Evolutionary conservation across 2,113 vertebrate genomes (phyloP).

Genomic region (Boleophthalmus pectinirostris): DNA sequence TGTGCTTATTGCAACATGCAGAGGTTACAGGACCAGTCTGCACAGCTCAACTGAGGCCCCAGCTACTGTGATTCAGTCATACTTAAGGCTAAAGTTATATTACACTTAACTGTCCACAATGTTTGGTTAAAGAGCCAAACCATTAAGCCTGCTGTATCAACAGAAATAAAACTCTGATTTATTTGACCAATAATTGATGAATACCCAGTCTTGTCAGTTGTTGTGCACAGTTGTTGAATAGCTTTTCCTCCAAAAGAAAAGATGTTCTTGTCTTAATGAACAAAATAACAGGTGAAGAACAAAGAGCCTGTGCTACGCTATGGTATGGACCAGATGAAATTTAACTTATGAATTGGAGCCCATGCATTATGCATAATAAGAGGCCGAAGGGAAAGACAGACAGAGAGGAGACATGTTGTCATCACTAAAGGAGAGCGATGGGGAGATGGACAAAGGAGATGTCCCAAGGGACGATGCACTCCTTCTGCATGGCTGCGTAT

Average conservation of each 20-base stretch:
- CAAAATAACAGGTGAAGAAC: slow-evolving; percentile 53
- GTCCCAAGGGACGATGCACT: slow-evolving; percentile 71
- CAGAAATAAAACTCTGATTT: background rate
- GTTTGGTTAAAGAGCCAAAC: background rate
- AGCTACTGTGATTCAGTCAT: slow-evolving; percentile 49
- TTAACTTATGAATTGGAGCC: slow-evolving; percentile 55
- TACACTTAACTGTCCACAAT: background rate
- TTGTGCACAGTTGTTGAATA: background rate
- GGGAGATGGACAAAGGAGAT: slow-evolving; percentile 77
- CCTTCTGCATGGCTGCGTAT: slow-evolving; percentile 74
- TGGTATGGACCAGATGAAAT: slow-evolving; percentile 43
- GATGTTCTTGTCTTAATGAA: slow-evolving; percentile 43
- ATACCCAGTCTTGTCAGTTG: background rate
- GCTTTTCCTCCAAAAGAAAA: background rate
- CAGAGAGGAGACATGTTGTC: slow-evolving; percentile 71
- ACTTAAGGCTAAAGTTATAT: slow-evolving; percentile 5
- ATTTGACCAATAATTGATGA: background rate
- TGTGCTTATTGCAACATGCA: slow-evolving; percentile 59
- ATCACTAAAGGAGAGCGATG: slow-evolving; percentile 72
- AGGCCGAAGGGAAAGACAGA: slow-evolving; percentile 49
- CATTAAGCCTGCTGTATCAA: background rate
- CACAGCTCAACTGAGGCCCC: slow-evolving; percentile 55
- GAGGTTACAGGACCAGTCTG: slow-evolving; percentile 51
- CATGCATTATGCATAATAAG: slow-evolving; percentile 63
- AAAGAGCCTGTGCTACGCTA: slow-evolving; percentile 59